Conservation (phyloP, 2,113 vertebrate species). For the Poicephalus gulielmi region DNA sequence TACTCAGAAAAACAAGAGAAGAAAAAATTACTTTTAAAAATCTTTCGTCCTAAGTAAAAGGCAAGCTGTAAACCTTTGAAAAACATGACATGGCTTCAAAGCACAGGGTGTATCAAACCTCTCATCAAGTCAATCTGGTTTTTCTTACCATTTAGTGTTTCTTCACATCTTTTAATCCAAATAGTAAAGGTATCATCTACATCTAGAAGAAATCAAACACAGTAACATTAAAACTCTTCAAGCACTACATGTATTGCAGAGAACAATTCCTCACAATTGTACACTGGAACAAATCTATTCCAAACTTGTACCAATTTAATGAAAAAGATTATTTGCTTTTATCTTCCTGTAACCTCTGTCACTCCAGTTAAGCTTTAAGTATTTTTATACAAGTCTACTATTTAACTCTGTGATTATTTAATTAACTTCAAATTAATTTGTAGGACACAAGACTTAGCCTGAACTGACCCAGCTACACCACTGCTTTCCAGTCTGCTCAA, state of each 20-base stretch:
- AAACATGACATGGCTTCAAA: background rate
- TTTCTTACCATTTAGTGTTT: constrained; percentile 83
- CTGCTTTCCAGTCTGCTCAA: background rate
- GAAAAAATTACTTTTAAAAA: background rate
- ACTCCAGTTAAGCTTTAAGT: background rate
- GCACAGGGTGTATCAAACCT: background rate
- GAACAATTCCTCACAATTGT: background rate
- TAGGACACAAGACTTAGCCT: background rate
- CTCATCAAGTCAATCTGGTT: background rate
- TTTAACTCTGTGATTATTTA: background rate
- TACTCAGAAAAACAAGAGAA: background rate
- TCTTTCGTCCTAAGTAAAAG: background rate
- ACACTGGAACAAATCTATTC: background rate
- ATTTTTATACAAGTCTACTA: background rate
- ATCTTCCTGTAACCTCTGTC: background rate
- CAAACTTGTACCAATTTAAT: background rate
- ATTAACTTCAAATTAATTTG: background rate
- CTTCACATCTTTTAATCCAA: constrained; percentile 91
- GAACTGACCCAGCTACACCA: background rate
- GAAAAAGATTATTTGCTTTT: background rate
- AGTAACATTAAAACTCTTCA: background rate
- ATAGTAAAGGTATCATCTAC: constrained; percentile 78
- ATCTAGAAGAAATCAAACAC: constrained; percentile 70
- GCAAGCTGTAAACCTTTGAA: background rate
- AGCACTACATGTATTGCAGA: background rate